Percentiles rank a stretch among this genome's conserved stretches.
phyloP scores from a whole-genome alignment of 2,113 vertebrate genomes.

The Haemorhous mexicanus region DNA sequence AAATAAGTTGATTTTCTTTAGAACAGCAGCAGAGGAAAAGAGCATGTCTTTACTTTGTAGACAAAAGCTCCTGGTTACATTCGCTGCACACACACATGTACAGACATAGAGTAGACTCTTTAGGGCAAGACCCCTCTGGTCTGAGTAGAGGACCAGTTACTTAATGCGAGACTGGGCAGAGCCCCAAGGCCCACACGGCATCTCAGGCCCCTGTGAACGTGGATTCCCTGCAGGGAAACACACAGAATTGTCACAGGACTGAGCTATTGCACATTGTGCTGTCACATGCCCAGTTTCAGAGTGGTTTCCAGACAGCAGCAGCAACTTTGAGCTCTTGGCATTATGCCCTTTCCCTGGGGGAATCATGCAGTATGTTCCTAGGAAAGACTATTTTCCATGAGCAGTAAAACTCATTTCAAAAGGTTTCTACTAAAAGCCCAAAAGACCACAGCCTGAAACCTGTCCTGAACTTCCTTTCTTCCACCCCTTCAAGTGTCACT shows the following conservation, averaged over 20 bases:
- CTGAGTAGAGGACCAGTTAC: neutral
- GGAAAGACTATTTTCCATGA: neutral
- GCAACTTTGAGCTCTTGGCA: neutral
- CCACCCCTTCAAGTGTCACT: neutral
- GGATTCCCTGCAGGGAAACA: neutral
- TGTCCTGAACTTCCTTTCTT: neutral
- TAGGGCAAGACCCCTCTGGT: neutral
- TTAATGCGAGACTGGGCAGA: neutral
- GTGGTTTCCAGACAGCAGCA: neutral
- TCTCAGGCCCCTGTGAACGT: neutral
- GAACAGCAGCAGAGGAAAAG: neutral
- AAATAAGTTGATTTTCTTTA: neutral
- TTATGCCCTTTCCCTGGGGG: neutral
- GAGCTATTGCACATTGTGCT: neutral
- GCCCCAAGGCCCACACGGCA: neutral
- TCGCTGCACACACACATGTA: rapidly evolving
- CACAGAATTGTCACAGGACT: neutral
- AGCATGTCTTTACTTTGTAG: neutral
- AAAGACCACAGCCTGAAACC: neutral
- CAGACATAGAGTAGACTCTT: neutral
- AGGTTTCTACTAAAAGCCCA: neutral
- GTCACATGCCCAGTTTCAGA: neutral
- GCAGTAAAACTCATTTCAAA: neutral
- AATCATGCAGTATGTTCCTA: neutral
- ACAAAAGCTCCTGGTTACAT: neutral